A percentile compares a stretch with the other conserved stretches of the same genome.
Evolutionary conservation across 1,140 invertebrate species (phyloP).

Genomic region (Pogonus chalceus): DNA sequence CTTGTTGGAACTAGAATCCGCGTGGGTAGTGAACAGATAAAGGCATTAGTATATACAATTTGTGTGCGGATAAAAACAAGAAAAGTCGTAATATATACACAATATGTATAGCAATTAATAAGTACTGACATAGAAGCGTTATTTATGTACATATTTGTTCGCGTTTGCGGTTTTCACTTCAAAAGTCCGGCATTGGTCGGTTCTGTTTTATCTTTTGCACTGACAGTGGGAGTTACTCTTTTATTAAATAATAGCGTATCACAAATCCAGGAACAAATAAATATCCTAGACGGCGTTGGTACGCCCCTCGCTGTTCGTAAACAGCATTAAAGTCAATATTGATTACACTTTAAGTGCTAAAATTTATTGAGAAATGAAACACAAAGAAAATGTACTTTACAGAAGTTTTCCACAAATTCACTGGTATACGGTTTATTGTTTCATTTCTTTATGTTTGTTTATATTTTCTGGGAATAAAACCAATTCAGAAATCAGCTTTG

Average conservation of each 20-base stretch:
- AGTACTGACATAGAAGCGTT: not conserved
- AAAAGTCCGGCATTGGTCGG: not conserved
- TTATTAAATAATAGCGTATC: constrained; percentile 7
- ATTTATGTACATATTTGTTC: constrained; percentile 6
- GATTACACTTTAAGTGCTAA: not conserved
- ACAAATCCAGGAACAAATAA: constrained; percentile 3
- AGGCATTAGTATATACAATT: too few relatives aligned
- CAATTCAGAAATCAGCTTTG: too few relatives aligned
- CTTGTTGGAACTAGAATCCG: too few relatives aligned
- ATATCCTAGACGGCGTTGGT: not conserved
- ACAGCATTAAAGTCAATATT: constrained; percentile 6
- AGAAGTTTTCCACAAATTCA: not conserved
- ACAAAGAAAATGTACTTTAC: constrained; percentile 3
- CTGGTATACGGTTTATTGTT: too few relatives aligned
- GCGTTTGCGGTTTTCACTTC: not conserved
- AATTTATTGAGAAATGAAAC: not conserved
- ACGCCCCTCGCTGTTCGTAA: not conserved
- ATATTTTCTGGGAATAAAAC: too few relatives aligned
- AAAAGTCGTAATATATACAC: too few relatives aligned
- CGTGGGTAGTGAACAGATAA: too few relatives aligned
- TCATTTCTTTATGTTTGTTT: too few relatives aligned
- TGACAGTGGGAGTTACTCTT: not conserved
- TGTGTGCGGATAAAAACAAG: too few relatives aligned
- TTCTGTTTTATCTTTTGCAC: not conserved
- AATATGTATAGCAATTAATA: constrained; percentile 7